phyloP scores from a whole-genome alignment of 2,797 vertebrate species.

The Alexandromys oeconomus region DNA sequence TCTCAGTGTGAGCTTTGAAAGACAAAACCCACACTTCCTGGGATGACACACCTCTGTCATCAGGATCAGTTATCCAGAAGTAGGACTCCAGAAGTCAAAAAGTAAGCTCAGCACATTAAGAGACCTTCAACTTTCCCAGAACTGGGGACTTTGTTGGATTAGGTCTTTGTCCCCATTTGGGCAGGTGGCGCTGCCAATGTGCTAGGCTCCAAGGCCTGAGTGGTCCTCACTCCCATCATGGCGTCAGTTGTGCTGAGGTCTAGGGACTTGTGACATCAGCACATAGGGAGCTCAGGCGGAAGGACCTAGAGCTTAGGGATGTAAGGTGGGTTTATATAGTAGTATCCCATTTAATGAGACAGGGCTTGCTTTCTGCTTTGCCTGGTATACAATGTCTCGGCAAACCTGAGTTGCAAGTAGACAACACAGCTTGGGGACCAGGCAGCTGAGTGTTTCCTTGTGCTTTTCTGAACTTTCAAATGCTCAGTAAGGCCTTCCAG shows the following conservation, averaged over 20 bases:
- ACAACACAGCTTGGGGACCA: background rate
- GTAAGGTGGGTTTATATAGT: background rate
- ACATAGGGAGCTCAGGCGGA: background rate
- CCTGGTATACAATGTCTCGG: background rate
- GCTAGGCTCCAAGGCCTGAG: background rate
- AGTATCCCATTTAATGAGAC: background rate
- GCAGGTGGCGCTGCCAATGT: background rate
- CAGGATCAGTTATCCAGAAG: background rate
- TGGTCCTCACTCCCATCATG: background rate
- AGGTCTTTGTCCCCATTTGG: background rate
- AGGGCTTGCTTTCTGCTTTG: background rate
- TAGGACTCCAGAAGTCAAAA: background rate
- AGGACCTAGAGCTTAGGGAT: background rate
- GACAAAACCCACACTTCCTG: background rate
- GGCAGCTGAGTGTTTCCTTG: background rate
- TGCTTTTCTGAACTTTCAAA: constrained; percentile 38
- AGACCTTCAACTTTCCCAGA: background rate
- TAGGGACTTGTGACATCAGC: background rate
- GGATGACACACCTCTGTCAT: background rate
- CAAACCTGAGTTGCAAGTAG: background rate
- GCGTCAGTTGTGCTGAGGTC: background rate
- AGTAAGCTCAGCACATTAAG: background rate
- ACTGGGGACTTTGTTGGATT: background rate
- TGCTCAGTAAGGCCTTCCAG: background rate
- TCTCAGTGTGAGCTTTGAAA: background rate